phyloP scores from a whole-genome alignment of 2,888 invertebrate genomes.

The Cosmia pyralina region DNA sequence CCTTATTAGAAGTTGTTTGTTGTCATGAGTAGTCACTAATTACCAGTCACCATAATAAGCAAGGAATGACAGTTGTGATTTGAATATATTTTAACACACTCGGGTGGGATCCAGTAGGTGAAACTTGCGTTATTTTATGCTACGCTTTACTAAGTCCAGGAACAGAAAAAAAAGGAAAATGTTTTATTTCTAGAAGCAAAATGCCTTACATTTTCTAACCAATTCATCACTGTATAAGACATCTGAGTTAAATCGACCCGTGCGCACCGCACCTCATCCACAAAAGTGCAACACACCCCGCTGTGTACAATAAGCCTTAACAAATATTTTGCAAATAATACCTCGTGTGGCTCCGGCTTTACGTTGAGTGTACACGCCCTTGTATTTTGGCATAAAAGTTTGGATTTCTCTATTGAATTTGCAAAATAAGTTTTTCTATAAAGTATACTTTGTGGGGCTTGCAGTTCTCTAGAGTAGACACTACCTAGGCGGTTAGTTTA shows the following conservation, averaged over 20 bases:
- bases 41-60: no score
- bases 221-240: no score
- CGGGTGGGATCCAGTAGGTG: no score
- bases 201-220: not conserved
- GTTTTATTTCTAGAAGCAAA: no score
- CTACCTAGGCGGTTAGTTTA: no score
- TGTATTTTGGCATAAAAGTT: not conserved
- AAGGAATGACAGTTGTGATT: no score
- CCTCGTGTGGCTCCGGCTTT: constrained; percentile 36
- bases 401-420: constrained; percentile 9
- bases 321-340: constrained; percentile 67
- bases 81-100: no score
- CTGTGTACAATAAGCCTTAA: constrained; percentile 56
- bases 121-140: no score
- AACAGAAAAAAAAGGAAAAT: not conserved
- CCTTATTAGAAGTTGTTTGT: no score
- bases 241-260: not conserved
- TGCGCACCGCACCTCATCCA: constrained; percentile 28
- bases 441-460: no score
- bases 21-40: no score
- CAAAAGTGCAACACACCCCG: constrained; percentile 64
- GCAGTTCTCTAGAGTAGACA: no score
- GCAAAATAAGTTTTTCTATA: not conserved
- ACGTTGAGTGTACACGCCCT: constrained; percentile 35
- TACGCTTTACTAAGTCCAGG: not conserved